Evolutionary conservation across 2,113 vertebrate genomes (phyloP).

Genomic region (Melanerpes aurifrons): DNA sequence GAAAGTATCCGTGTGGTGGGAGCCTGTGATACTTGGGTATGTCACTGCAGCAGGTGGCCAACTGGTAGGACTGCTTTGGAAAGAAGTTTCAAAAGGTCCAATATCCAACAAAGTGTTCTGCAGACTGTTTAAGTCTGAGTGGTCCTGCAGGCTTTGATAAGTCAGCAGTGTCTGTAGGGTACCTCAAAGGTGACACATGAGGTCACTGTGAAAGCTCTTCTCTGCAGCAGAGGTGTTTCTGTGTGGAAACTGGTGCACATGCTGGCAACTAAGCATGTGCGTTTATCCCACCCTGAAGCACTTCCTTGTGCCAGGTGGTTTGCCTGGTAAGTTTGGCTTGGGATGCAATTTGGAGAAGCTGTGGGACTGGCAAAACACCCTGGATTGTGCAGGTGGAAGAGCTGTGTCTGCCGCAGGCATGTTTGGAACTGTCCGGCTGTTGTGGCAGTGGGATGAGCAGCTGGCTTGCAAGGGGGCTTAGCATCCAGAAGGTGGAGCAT

Average conservation of each 20-base stretch:
- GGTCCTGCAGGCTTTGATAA: background rate
- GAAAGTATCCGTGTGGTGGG: constrained; percentile 84
- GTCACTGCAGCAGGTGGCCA: background rate
- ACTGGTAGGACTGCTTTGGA: background rate
- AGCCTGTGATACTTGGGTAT: constrained; percentile 86
- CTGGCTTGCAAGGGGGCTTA: background rate
- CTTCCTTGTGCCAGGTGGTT: background rate
- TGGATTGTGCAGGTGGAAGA: background rate
- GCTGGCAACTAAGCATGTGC: background rate
- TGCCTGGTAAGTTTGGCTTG: background rate
- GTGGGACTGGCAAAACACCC: background rate
- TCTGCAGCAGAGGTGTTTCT: background rate
- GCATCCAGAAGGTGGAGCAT: background rate
- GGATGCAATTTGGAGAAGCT: background rate
- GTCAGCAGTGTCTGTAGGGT: background rate
- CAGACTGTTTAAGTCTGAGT: background rate
- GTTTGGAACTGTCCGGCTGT: rapidly evolving
- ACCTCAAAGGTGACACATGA: background rate
- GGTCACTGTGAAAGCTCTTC: background rate
- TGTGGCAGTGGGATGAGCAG: background rate
- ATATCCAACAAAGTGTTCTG: background rate
- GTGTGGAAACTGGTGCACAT: rapidly evolving
- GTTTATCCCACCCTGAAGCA: background rate
- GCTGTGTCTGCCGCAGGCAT: rapidly evolving
- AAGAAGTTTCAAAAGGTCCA: background rate